Percentiles rank a stretch among this genome's conserved stretches.
These are phyloP conservation scores for Caerostris darwini DNA, from an alignment of 1,140 invertebrate species.

Conservation along the genomic window DNA sequence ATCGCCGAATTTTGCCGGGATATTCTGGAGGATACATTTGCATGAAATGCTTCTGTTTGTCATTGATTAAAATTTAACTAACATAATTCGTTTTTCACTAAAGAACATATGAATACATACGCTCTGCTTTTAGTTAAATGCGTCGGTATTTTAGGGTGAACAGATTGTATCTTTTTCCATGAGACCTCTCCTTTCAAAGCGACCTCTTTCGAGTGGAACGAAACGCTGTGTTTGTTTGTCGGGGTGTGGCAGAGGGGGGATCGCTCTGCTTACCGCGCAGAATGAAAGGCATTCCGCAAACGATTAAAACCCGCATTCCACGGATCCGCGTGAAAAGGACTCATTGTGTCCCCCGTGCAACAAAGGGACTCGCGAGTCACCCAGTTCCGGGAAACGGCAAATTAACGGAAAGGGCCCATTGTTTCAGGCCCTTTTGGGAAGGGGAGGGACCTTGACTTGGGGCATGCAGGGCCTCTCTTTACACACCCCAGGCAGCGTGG, in stretches of 20 bases:
- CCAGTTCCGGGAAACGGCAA: slow-evolving; percentile 22
- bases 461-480: no score
- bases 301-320: slow-evolving; percentile 10
- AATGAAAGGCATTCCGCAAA: slow-evolving; percentile 5
- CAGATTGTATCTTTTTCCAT: no score
- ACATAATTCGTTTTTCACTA: neutral
- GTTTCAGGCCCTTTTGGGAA: neutral
- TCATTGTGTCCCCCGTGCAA: neutral
- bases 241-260: neutral
- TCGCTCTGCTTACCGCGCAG: slow-evolving; percentile 12
- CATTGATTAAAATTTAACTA: neutral
- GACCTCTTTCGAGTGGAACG: neutral
- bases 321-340: neutral
- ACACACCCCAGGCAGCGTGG: neutral
- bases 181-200: neutral
- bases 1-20: no score
- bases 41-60: no score
- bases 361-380: slow-evolving; percentile 12
- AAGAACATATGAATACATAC: neutral
- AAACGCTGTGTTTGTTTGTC: neutral
- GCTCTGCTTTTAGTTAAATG: no score
- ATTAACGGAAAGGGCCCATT: slow-evolving; percentile 1
- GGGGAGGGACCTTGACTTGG: neutral
- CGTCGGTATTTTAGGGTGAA: no score
- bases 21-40: no score